Conservation (phyloP, 2,113 vertebrate genomes). For the Riparia riparia region DNA sequence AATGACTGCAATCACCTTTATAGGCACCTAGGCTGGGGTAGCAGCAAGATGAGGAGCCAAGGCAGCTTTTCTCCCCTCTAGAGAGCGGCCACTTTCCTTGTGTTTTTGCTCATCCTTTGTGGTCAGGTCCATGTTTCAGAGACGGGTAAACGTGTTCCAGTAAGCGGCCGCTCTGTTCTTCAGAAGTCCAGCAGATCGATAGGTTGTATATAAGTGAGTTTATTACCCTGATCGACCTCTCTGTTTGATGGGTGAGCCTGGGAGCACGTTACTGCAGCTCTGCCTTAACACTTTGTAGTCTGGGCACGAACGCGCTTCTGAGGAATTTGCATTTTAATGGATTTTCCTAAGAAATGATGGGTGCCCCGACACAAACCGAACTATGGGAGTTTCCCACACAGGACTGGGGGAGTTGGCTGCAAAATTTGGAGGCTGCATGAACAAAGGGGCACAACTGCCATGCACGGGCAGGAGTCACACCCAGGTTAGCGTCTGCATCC, state of each 20-base stretch:
- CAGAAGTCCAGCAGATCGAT: constrained; percentile 19
- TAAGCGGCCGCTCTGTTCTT: constrained; percentile 14
- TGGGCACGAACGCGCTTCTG: fast-evolving
- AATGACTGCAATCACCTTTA: not conserved
- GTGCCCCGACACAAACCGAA: not conserved
- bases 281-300: constrained; percentile 3
- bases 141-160: not conserved
- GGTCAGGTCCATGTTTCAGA: not conserved
- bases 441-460: not conserved
- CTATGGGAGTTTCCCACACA: not conserved
- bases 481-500: fast-evolving
- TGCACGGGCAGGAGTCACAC: fast-evolving
- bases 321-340: not conserved
- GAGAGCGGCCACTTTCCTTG: not conserved
- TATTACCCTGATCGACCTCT: constrained; percentile 53
- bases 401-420: not conserved
- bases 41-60: not conserved
- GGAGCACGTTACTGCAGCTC: not conserved
- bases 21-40: not conserved
- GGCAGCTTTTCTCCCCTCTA: not conserved
- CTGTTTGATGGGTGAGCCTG: constrained; percentile 45
- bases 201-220: constrained; percentile 38
- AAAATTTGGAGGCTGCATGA: not conserved
- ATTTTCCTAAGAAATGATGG: not conserved
- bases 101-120: not conserved